These are phyloP conservation scores for Athalia rosae DNA, from an alignment of 2,888 invertebrate genomes.

Conservation along the genomic window DNA sequence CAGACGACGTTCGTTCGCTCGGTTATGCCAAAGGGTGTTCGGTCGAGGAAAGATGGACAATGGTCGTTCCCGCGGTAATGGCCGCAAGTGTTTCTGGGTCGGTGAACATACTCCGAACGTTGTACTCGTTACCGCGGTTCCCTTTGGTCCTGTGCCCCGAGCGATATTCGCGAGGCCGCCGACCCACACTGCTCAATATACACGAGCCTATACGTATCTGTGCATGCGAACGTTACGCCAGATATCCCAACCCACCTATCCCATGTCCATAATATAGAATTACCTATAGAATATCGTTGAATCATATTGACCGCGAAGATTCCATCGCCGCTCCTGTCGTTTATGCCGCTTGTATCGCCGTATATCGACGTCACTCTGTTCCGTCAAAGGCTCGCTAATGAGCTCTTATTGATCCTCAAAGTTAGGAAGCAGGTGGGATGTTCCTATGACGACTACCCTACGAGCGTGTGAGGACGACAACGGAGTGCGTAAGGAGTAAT, in stretches of 20 bases:
- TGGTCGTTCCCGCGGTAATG: conserved; percentile 19
- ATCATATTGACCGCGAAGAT: background rate
- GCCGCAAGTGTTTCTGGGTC: conserved; percentile 15
- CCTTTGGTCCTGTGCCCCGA: conserved; percentile 28
- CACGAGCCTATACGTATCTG: background rate
- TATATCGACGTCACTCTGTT: conserved; percentile 21
- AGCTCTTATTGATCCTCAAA: conserved; percentile 18
- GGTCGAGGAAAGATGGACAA: conserved; percentile 14
- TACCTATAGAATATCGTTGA: conserved; percentile 19
- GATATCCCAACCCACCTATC: too few species aligned
- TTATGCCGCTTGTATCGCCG: conserved; percentile 16
- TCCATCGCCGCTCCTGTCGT: background rate
- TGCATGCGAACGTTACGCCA: background rate
- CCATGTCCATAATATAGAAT: background rate
- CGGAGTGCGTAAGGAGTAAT: background rate
- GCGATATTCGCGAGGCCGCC: conserved; percentile 8
- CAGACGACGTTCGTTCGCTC: background rate
- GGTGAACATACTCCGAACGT: conserved; percentile 36
- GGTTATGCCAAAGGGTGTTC: background rate
- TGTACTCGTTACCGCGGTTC: conserved; percentile 34
- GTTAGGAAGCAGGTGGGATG: background rate
- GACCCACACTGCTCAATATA: background rate
- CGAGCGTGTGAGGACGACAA: background rate
- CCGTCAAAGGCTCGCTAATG: conserved; percentile 38
- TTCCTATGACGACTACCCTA: background rate